These are phyloP conservation scores for Aphyosemion australe DNA, from an alignment of 2,113 vertebrate species.

Conservation along the genomic window DNA sequence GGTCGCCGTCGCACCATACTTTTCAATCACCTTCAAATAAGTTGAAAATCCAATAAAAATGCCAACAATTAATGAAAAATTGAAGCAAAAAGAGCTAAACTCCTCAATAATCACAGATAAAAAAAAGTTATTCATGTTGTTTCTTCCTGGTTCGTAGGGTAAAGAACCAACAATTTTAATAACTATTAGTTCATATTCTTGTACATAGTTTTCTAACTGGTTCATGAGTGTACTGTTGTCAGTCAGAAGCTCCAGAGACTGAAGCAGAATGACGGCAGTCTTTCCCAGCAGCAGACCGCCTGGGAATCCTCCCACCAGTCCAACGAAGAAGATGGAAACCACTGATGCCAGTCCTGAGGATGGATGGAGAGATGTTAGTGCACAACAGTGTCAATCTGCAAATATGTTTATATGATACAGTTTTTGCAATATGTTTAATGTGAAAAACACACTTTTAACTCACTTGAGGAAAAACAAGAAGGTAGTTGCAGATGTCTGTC, in stretches of 20 bases:
- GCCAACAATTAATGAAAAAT: neutral
- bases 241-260: conserved; percentile 21
- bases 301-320: conserved; percentile 11
- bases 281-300: conserved; percentile 25
- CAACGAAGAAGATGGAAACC: conserved; percentile 2
- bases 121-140: neutral
- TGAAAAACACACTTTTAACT: too few species aligned
- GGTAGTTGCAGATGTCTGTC: too few species aligned
- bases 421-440: too few species aligned
- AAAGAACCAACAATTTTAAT: too few species aligned
- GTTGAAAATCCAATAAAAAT: neutral
- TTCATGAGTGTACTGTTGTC: conserved; percentile 18
- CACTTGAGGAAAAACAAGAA: too few species aligned
- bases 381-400: too few species aligned
- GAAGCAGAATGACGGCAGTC: neutral
- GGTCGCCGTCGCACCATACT: neutral
- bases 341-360: conserved; percentile 5
- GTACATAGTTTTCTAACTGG: neutral
- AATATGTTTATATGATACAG: too few species aligned
- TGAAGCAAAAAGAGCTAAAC: neutral
- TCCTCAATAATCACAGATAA: neutral
- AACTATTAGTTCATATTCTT: too few species aligned
- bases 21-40: neutral
- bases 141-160: too few species aligned
- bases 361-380: neutral